phyloP scores from a whole-genome alignment of 1,140 invertebrate species.

The Neotoxoptera formosana region DNA sequence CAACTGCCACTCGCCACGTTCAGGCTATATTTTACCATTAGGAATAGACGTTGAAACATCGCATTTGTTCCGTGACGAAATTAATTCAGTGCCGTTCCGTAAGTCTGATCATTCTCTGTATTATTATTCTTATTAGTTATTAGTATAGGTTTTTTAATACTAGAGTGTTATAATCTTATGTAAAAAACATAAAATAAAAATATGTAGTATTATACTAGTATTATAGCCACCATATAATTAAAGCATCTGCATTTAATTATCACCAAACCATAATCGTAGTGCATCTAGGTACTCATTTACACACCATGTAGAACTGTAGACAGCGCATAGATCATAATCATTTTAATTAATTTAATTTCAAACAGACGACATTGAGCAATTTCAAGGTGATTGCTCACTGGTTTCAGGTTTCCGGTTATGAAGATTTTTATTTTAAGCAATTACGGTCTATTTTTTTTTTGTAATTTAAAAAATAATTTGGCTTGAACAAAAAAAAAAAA shows the following conservation, averaged over 20 bases:
- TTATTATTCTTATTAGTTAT: not conserved
- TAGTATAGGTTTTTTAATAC: not conserved
- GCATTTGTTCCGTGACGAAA: slow-evolving; percentile 48
- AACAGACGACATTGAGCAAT: slow-evolving; percentile 29
- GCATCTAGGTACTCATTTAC: not conserved
- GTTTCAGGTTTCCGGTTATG: not conserved
- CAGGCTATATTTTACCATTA: slow-evolving; percentile 22
- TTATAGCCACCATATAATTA: not conserved
- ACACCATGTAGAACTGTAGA: not conserved
- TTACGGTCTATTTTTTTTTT: not conserved
- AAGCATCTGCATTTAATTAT: slow-evolving; percentile 24
- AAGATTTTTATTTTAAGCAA: slow-evolving; percentile 10
- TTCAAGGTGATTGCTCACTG: slow-evolving; percentile 33
- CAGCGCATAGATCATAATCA: slow-evolving; percentile 9
- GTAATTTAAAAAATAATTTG: not conserved
- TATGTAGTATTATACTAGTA: not conserved
- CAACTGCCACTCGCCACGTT: not conserved
- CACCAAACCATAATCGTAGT: not conserved
- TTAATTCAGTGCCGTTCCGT: slow-evolving; percentile 40
- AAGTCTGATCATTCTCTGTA: not conserved
- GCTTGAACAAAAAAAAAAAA: not conserved
- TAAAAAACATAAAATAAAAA: too few relatives aligned
- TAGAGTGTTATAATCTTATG: not conserved
- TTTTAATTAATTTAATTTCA: slow-evolving; percentile 18
- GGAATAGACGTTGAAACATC: slow-evolving; percentile 29